Conservation (phyloP, 2,888 invertebrate genomes). For the Macaria liturata region DNA sequence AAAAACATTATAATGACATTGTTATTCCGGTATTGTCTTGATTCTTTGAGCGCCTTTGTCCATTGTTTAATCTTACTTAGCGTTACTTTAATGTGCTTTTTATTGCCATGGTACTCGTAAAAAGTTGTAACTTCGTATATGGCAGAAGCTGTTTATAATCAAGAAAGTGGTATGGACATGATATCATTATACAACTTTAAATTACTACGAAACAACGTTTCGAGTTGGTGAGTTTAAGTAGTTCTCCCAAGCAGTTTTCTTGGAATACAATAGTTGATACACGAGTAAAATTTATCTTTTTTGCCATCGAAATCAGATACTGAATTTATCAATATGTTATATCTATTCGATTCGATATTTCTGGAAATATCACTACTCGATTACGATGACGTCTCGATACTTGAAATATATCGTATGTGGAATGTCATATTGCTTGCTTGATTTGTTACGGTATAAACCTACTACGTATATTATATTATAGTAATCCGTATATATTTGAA, state of each 20-base stretch:
- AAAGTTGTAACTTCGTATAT: slow-evolving; percentile 1
- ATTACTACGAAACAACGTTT: too few species aligned
- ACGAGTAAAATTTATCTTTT: too few species aligned
- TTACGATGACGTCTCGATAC: too few species aligned
- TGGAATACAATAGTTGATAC: too few species aligned
- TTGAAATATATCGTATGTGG: background rate
- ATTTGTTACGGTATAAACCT: background rate
- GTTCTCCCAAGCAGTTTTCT: too few species aligned
- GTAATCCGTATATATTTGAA: slow-evolving; percentile 12
- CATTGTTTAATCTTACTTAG: slow-evolving; percentile 32
- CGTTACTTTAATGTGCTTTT: slow-evolving; percentile 27
- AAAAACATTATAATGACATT: slow-evolving; percentile 21
- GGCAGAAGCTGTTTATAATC: background rate
- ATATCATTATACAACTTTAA: too few species aligned
- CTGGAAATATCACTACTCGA: too few species aligned
- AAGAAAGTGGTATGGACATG: too few species aligned
- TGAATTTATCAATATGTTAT: too few species aligned
- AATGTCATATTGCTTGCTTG: background rate
- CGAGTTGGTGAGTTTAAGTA: too few species aligned
- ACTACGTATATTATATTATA: background rate
- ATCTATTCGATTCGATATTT: too few species aligned
- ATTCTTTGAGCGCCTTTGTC: slow-evolving; percentile 28
- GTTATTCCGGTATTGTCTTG: slow-evolving; percentile 28
- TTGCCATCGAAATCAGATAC: too few species aligned
- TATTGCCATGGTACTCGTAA: slow-evolving; percentile 16